Conservation (phyloP, 2,113 vertebrate genomes). For the Lepisosteus osseus region DNA sequence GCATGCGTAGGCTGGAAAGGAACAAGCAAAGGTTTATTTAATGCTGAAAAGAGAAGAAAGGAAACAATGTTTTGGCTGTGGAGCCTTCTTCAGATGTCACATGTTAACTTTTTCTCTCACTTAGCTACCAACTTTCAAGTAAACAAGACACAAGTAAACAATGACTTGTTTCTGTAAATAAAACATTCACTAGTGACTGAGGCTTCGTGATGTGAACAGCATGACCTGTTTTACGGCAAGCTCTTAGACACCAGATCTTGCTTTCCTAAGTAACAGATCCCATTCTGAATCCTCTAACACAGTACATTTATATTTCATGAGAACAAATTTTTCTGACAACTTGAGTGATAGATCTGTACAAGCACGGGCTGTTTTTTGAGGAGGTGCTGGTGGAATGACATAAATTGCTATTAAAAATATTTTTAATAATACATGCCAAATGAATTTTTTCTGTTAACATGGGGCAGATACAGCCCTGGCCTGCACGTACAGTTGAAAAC, state of each 20-base stretch:
- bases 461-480: constrained; percentile 34
- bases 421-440: constrained; percentile 86
- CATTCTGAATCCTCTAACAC: constrained; percentile 65
- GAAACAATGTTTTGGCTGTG: too few species aligned
- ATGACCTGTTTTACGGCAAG: constrained; percentile 67
- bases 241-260: constrained; percentile 62
- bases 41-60: too few species aligned
- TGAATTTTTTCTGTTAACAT: constrained; percentile 88
- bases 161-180: constrained; percentile 66
- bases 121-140: constrained; percentile 50
- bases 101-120: constrained; percentile 39
- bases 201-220: constrained; percentile 64
- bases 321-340: constrained; percentile 89
- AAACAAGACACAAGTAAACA: constrained; percentile 62
- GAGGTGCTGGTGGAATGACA: constrained; percentile 76
- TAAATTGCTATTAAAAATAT: constrained; percentile 87
- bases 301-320: constrained; percentile 87
- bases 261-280: constrained; percentile 75
- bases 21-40: too few species aligned
- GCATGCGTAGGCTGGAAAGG: too few species aligned
- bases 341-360: constrained; percentile 86
- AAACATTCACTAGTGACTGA: constrained; percentile 75
- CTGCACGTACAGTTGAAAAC: constrained; percentile 34
- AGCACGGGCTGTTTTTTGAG: constrained; percentile 75
- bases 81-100: constrained; percentile 20